Evolutionary conservation across 2,888 invertebrate genomes (phyloP), one percentile per base, ranked within the genome.

Genomic region (Macaria liturata): DNA sequence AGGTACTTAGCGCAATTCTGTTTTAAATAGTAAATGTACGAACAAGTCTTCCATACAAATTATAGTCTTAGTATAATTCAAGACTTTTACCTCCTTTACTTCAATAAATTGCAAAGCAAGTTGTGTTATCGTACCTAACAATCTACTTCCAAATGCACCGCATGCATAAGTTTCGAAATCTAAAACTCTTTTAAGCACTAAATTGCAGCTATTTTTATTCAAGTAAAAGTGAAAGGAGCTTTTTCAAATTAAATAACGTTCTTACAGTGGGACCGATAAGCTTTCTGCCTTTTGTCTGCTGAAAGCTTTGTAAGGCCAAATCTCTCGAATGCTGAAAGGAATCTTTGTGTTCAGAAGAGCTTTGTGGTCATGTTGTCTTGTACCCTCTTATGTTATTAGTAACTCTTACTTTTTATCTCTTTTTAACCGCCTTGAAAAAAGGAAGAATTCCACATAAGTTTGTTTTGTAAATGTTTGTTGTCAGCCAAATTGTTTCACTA

Each of bases 261-360:
- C 55, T 60, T 60, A 55, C 48, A 60, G 54, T 54, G 32, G 48
- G 45, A 49, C 49, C 55, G 51, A 55, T 55, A 60, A 52, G 59
- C 51, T 55, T 55, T 55, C 49, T 59, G 59, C 55, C 59, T 60
- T 60, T 60, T 60, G 59, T 60, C 59, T 60, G 59, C 52, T 55
- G 43, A 53, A 56, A 60, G 42, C 59, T 56, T 60, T 60, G 59
- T 60, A 9, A 42, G 46, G 44, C 51, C 34, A 55, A 60, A 56
- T 56, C 55, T 59, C 51, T 53, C 8, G 46, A 46, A 55, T 54
- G 30, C 52, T 46, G n/a, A 56, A 59, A 52, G 59, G 59, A 56
- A 52, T 42, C 59, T 60, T 56, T 52, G 55, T 53, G 51, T 6
- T 20, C 48, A 45, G 47, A 40, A 55, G 44, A 60, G 46, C 59